Conservation (phyloP, 2,113 vertebrate genomes). For the Coryphaenoides rupestris region DNA sequence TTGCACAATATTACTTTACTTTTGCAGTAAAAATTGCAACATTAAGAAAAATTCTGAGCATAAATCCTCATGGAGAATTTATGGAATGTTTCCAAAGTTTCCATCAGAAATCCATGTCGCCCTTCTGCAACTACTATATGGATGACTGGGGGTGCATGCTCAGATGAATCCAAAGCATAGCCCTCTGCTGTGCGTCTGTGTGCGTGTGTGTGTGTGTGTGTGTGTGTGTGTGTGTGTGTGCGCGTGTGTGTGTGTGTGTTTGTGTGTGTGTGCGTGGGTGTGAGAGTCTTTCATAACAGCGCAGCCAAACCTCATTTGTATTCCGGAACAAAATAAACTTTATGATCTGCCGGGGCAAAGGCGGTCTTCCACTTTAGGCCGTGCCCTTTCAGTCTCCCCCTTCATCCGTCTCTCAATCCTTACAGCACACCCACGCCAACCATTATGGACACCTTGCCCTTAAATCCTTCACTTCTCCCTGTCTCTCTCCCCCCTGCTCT, state of each 20-base stretch:
- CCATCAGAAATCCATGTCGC: no score
- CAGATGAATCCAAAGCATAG: no score
- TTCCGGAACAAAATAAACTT: constrained; percentile 47
- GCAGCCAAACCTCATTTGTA: constrained; percentile 43
- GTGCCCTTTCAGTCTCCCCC: constrained; percentile 8
- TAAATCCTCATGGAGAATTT: no score
- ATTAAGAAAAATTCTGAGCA: no score
- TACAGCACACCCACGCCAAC: not conserved
- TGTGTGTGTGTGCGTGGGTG: not conserved
- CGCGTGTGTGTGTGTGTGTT: constrained; percentile 6
- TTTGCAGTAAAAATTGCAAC: no score
- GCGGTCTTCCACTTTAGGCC: constrained; percentile 22
- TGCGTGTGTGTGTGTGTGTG: no score
- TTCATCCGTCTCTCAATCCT: constrained; percentile 13
- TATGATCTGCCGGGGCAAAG: constrained; percentile 36
- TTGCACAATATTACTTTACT: no score
- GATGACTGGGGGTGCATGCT: no score
- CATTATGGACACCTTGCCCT: constrained; percentile 26
- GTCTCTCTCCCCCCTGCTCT: constrained; percentile 5
- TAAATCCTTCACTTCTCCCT: constrained; percentile 17
- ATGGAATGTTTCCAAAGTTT: no score
- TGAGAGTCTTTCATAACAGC: constrained; percentile 18
- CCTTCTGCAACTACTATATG: no score
- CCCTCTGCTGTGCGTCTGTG: not conserved
- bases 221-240: not conserved